phyloP scores from a whole-genome alignment of 2,113 vertebrate species.

The Pollachius pollachius region DNA sequence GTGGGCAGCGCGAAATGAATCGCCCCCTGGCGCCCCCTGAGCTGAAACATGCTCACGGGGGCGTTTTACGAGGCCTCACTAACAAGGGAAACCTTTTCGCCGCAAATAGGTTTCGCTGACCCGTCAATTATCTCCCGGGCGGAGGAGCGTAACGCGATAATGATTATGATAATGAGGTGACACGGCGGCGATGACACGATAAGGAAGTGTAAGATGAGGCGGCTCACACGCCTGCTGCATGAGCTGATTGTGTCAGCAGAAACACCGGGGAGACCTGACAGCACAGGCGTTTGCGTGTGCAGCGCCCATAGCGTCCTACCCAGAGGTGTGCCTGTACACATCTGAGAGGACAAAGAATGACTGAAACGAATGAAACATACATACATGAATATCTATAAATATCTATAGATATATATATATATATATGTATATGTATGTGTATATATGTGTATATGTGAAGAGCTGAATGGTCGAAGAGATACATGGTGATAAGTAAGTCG shows the following conservation, averaged over 20 bases:
- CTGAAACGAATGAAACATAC: too few relatives aligned
- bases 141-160: conserved; percentile 56
- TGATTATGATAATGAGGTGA: conserved; percentile 66
- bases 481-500: too few relatives aligned
- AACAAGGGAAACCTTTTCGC: conserved; percentile 53
- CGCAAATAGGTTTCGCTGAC: conserved; percentile 57
- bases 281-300: conserved; percentile 14
- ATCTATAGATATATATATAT: too few relatives aligned
- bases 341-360: too few relatives aligned
- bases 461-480: too few relatives aligned
- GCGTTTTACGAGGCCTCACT: conserved; percentile 50
- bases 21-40: background rate
- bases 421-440: too few relatives aligned
- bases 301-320: too few relatives aligned
- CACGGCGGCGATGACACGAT: conserved; percentile 63
- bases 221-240: conserved; percentile 29
- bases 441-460: too few relatives aligned
- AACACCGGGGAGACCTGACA: conserved; percentile 38
- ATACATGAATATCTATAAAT: too few relatives aligned
- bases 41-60: conserved; percentile 36
- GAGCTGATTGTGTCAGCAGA: conserved; percentile 48
- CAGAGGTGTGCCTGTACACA: too few relatives aligned
- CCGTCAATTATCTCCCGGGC: conserved; percentile 62
- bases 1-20: conserved; percentile 7
- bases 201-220: conserved; percentile 57